Evolutionary conservation across 2,113 vertebrate species (phyloP), one percentile per base, ranked within the genome.

Genomic region (Nothocercus julius): DNA sequence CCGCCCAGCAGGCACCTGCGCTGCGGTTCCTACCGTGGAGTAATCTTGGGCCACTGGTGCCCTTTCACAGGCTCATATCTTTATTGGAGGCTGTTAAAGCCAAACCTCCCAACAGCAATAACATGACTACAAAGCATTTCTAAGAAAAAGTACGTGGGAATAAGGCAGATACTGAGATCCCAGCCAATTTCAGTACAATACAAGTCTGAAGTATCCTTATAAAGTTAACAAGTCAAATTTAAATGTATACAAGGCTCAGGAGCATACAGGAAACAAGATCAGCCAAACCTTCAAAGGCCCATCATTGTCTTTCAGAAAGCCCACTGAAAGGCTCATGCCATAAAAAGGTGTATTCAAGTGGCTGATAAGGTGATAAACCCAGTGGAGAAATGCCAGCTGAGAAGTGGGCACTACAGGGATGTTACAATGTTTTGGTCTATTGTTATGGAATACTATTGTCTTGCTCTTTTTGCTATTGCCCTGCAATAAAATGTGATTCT

Each of bases 111-210:
- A 97, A 98, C 96, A 97, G 98, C 97, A 98, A 98, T 98, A 98
- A 98, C 86, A 91, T 87, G 97, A 98, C 98, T 98, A 98, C 97
- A 97, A 98, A 98, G 98, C 97, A 97, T 98, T 98, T 98, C 95
- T 95, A 95, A 98, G 98, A 97, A 98, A 98, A 98, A 98, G 98
- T 98, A 98, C 98, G 98, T 99, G 98, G 98, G 98, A 99, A 99
- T 98, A 97, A 96, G 97, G 34, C 95, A 98, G 98, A 98, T 98
- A 98, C 92, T 72, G 96, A 74, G 81, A 98, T 99, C 98, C 97
- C 98, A 98, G 98, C 98, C 98, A 98, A 97, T 97, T 96, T 92
- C 93, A 85, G 97, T 85, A 97, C 96, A 97, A 98, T 98, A 96
- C 81, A 75, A 53, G 89, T 69, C 96, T 94, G 93, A 97, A 96